Base-by-base conservation (phyloP, 2,113 vertebrate genomes). In the Labeo rohita region DNA sequence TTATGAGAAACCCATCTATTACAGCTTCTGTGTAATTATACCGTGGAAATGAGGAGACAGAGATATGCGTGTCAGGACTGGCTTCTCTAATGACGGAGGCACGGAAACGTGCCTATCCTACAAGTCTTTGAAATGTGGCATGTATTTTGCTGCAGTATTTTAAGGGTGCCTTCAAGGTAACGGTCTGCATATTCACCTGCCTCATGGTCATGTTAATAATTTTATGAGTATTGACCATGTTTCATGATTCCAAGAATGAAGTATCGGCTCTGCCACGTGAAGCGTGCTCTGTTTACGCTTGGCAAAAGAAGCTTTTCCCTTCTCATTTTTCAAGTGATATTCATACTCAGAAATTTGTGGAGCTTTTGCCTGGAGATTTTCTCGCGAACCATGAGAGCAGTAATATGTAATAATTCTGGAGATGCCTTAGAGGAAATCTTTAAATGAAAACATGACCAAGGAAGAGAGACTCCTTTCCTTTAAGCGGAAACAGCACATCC, bases 181-280 rank as follows among this genome's bases (percentile, higher is more conserved):
- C 54, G 39, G 28, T 47, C 43, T 78, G 52, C 34, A 84, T 90
- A 73, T 89, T 85, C 74, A 80, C 72, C 59, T n/a, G 45, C 81
- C 77, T 82, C 82, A 65, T 52, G 68, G 87, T 85, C 83, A 77
- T 66, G 82, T 80, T 90, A 39, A 85, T 83, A 81, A 86, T 90
- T 88, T 83, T 66, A 90, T 88, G 87, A 90, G 89, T 88, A 88
- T 90, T 86, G 89, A 88, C 63, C 82, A 34, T 59, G 87, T 85
- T 86, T 88, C 82, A 66, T 85, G 87, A 88, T 88, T 88, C 72
- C 65, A 45, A 65, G 74, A 73, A 86, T 81, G 52, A 86, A 56
- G 54, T 45, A 86, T 80, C 34, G 28, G 36, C 84, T 85, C 63
- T 74, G 59, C 52, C 6, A 18, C 1, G 45, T 77, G 72, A 59